Conservation (phyloP, 2,888 invertebrate genomes). For the Agrochola lota region DNA sequence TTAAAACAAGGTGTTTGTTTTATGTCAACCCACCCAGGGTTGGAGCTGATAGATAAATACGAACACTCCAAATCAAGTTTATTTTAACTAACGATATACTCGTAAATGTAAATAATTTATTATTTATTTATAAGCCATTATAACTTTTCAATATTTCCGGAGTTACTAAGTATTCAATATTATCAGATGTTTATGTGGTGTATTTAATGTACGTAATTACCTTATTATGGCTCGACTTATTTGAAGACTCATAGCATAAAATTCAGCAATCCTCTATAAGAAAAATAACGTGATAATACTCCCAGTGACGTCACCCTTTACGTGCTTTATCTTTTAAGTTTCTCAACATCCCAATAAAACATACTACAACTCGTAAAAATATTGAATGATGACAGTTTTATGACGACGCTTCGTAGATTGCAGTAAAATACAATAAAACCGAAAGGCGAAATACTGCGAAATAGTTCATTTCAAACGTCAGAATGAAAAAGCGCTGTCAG, state of each 20-base stretch:
- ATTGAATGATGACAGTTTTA: constrained; percentile 62
- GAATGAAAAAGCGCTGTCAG: constrained; percentile 66
- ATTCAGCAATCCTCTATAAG: neutral
- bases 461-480: constrained; percentile 66
- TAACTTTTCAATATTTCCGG: neutral
- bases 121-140: neutral
- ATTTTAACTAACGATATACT: constrained; percentile 36
- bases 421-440: constrained; percentile 58
- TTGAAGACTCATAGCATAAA: neutral
- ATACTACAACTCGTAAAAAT: constrained; percentile 56
- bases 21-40: too few species aligned
- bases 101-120: constrained; percentile 1
- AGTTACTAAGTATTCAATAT: neutral
- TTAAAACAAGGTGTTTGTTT: too few species aligned
- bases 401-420: constrained; percentile 46
- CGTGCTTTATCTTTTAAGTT: constrained; percentile 30
- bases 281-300: neutral
- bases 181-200: neutral
- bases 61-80: constrained; percentile 30
- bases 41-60: constrained; percentile 32
- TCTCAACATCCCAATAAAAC: constrained; percentile 40
- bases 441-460: constrained; percentile 50
- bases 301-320: neutral
- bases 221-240: neutral
- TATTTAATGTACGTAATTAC: neutral